Evolutionary conservation across 2,888 invertebrate genomes (phyloP).

Genomic region (Seira sanloemensis): DNA sequence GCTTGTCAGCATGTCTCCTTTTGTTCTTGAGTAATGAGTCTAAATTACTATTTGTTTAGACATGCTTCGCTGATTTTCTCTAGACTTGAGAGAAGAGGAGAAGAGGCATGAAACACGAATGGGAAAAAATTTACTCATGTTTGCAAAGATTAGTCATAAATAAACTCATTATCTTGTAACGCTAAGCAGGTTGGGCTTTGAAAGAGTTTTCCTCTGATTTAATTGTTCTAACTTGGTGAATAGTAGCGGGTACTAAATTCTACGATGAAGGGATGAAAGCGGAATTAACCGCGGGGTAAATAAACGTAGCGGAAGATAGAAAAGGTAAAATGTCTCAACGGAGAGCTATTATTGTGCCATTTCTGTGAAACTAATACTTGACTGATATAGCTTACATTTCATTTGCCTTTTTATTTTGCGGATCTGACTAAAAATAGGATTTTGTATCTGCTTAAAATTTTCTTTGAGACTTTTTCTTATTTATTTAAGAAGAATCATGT

Average conservation of each 20-base stretch:
- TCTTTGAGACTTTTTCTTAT: no score
- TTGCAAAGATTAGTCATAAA: neutral
- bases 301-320: neutral
- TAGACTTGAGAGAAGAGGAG: neutral
- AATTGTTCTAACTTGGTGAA: slow-evolving; percentile 1
- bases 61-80: slow-evolving; percentile 44
- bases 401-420: no score
- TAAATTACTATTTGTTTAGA: slow-evolving; percentile 48
- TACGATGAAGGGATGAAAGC: neutral
- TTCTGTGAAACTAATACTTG: no score
- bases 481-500: no score
- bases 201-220: neutral
- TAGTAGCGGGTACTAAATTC: slow-evolving; percentile 11
- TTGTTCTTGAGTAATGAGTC: slow-evolving; percentile 24
- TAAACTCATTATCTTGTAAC: neutral
- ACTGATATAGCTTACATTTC: no score
- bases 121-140: neutral
- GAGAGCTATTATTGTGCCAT: neutral
- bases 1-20: slow-evolving; percentile 25
- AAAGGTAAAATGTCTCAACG: neutral
- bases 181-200: neutral
- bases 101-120: neutral
- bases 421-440: no score
- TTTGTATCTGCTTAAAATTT: no score
- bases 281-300: no score